Base-by-base conservation (phyloP, 2,113 vertebrate species). In the Microcebus ravelobensis region DNA sequence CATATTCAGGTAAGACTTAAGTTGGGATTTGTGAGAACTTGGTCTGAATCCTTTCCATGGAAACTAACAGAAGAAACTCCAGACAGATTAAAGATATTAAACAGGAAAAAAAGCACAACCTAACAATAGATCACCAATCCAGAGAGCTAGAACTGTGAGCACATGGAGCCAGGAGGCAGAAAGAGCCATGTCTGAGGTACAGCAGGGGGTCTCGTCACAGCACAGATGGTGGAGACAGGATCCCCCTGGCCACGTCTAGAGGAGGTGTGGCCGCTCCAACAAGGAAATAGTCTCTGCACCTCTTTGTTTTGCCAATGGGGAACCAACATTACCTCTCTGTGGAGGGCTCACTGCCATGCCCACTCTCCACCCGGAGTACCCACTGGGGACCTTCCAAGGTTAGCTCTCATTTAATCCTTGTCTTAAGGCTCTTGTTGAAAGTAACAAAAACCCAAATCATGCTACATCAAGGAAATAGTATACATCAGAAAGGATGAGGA, bases 11-110 rank as follows among this genome's bases (percentile, higher is more conserved):
- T 65, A 61, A 50, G 39, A 84, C 68, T 74, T 63, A 76, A 70
- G 50, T 3, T 68, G 52, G 18, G 50, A 86, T 82, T 91, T 91
- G 34, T 68, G 79, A 76, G 34, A 95, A 81, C 23, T 5, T 39
- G 12, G 34, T 50, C 74, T 59, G 8, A 39, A 77, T 36, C 12
- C 39, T 91, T 25, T 50, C 48, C 25, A 31, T 65, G 18, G 77
- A 93, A 95, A 93, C 27, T 52, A 91, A 76, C 14, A 50, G 57
- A 59, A 93, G 52, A 88, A 90, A 84, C 42, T 88, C 73, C 25
- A 27, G 29, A 79, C 25, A 48, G 18, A 39, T 81, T 74, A 79
- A 80, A 84, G 61, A 81, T 50, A 88, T 2, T 2, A 7, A 85
- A 48, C 7, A n/a, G n/a, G 7, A 25, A 2, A 29, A 29, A 10